Percentiles rank a stretch among this genome's conserved stretches.
phyloP scores from a whole-genome alignment of 37 sponge, comb jelly and placozoan genomes.

The Geodia barretti region DNA sequence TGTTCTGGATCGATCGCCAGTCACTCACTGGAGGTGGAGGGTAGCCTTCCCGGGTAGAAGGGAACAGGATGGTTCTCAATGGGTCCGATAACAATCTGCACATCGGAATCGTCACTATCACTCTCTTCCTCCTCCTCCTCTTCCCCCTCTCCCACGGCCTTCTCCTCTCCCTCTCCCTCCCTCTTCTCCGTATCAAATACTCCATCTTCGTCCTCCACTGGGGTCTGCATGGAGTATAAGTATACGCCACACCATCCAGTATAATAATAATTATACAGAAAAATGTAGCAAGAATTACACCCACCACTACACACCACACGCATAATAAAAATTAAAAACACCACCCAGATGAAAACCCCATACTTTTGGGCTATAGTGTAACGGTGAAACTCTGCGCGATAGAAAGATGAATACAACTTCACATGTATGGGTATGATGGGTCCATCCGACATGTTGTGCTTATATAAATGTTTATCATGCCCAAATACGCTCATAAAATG shows the following conservation, averaged over 20 bases:
- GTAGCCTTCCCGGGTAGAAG: constrained; percentile 1
- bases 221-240: background rate
- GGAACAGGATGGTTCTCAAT: constrained; percentile 34
- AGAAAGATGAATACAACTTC: too few relatives aligned
- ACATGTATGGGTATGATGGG: too few relatives aligned
- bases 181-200: background rate
- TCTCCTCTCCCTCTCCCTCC: constrained; percentile 15
- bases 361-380: too few relatives aligned
- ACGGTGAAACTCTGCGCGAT: too few relatives aligned
- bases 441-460: too few relatives aligned
- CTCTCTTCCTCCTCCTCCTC: constrained; percentile 37
- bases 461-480: too few relatives aligned
- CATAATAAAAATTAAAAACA: too few relatives aligned
- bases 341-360: too few relatives aligned
- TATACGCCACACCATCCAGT: background rate
- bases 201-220: background rate
- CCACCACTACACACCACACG: background rate
- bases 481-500: too few relatives aligned
- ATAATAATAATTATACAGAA: background rate
- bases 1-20: background rate
- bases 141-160: constrained; percentile 17
- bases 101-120: constrained; percentile 80
- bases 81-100: constrained; percentile 88
- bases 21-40: background rate
- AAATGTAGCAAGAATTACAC: background rate